Percentiles rank a stretch among this genome's conserved stretches.
Evolutionary conservation across 2,113 vertebrate genomes (phyloP).

Genomic region (Platanista minor): DNA sequence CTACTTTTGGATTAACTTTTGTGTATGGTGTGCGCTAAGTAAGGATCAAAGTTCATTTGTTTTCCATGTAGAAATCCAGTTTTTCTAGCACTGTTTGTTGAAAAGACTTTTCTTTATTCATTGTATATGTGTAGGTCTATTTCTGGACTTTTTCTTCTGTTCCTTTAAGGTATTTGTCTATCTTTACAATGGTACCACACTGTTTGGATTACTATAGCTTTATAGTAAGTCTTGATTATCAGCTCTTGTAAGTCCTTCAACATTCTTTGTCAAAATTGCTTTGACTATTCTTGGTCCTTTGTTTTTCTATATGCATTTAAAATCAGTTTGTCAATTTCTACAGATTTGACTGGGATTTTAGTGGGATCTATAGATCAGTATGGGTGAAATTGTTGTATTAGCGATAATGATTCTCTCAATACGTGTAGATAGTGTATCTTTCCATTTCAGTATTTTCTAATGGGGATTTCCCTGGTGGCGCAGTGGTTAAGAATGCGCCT

Average conservation of each 20-base stretch:
- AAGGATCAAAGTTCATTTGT: not conserved
- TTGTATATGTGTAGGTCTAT: not conserved
- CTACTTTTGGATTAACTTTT: not conserved
- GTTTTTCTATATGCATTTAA: not conserved
- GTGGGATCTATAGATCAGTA: not conserved
- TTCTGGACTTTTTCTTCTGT: not conserved
- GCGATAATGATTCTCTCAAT: not conserved
- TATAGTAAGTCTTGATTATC: not conserved
- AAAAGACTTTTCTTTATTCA: not conserved
- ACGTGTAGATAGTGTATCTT: not conserved
- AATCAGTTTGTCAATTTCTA: not conserved
- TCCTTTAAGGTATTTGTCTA: not conserved
- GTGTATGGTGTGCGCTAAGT: not conserved
- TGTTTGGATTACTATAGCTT: not conserved
- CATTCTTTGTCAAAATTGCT: not conserved
- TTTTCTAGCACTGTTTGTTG: not conserved
- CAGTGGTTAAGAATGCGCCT: too few relatives aligned
- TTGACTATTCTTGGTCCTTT: not conserved
- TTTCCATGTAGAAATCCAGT: not conserved
- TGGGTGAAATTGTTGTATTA: not conserved
- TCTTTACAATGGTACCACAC: not conserved
- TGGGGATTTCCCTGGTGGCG: not conserved
- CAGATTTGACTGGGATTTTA: not conserved
- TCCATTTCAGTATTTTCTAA: not conserved
- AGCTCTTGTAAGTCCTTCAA: not conserved